These are phyloP conservation scores for Poeciliopsis presidionis DNA, from an alignment of 2,797 vertebrate genomes.

Conservation along the genomic window DNA sequence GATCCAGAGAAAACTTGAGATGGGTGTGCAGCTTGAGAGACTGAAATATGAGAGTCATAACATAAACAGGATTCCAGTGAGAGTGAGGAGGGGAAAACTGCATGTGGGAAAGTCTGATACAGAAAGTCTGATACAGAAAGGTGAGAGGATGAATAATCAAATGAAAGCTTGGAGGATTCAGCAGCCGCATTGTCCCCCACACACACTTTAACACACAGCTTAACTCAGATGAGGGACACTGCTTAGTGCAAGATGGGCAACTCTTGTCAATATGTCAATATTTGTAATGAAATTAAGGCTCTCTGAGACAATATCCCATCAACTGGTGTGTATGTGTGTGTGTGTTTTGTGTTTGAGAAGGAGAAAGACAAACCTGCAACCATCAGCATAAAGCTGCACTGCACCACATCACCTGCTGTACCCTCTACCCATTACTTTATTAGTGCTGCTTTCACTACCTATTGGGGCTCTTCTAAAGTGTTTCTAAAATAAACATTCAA, in stretches of 20 bases:
- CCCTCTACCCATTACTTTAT: slow-evolving; percentile 20
- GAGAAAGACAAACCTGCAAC: slow-evolving; percentile 37
- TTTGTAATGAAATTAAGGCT: slow-evolving; percentile 66
- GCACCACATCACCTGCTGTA: slow-evolving; percentile 2
- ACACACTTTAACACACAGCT: slow-evolving; percentile 24
- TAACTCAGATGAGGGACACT: not conserved
- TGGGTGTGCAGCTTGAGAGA: slow-evolving; percentile 9
- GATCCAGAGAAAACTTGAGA: slow-evolving; percentile 45
- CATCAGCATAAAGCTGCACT: slow-evolving; percentile 46
- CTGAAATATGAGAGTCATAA: slow-evolving; percentile 66
- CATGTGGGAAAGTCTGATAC: slow-evolving; percentile 46
- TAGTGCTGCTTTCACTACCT: slow-evolving; percentile 21
- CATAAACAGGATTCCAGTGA: slow-evolving; percentile 53
- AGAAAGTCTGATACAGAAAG: slow-evolving; percentile 38
- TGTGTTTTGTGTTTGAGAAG: not conserved
- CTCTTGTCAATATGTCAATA: slow-evolving; percentile 68
- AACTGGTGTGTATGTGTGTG: slow-evolving; percentile 25
- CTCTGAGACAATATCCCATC: slow-evolving; percentile 52
- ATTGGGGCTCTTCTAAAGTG: slow-evolving; percentile 9
- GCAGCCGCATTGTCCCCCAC: slow-evolving; percentile 18
- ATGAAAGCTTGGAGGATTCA: slow-evolving; percentile 2
- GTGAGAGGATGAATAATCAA: slow-evolving; percentile 54
- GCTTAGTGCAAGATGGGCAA: slow-evolving; percentile 27
- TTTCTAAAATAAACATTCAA: not conserved
- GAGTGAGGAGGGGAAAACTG: slow-evolving; percentile 27